Base-by-base conservation (phyloP, 2,888 invertebrate genomes). In the Polietes domitor region DNA sequence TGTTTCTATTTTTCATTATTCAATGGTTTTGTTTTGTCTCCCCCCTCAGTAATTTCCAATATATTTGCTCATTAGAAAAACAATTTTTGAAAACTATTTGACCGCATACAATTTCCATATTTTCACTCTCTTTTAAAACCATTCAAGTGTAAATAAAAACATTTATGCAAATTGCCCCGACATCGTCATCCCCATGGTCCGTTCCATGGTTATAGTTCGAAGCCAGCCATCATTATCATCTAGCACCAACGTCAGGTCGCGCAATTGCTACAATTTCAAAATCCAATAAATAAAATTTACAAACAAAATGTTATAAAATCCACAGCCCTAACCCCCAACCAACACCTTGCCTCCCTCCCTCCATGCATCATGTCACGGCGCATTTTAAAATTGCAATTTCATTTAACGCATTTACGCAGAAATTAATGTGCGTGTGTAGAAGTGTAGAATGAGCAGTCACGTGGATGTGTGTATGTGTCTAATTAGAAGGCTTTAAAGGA, bases 241-340 rank as follows among this genome's bases (percentile, higher is more conserved):
- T 28, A 21, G 12, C 68, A 68, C n/a, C 24, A 65, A 10, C 2
- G 58, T 10, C n/a, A 19, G 10, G n/a, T 19, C 9, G 10, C 43
- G 68, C 43, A 68, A 68, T 68, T 68, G 68, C 41, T 37, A 43
- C 68, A 68, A 68, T 68, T 68, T 68, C 24, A 68, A 68, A 68
- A 68, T 68, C 68, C 68, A 68, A 68, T 68, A 68, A 68, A 68
- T 68, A 68, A 68, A 68, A 68, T 68, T 68, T 43, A 43, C 68
- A 68, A 68, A 68, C 58, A 58, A 58, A 53, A 58, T 58, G 58
- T 58, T 26, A 12, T 24, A 43, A 21, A 41, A 24, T 15, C 21
- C 43, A 15, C 1, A 24, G 21, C 19, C n/a, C 15, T 1, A 68
- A 15, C 37, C 61, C 15, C 9, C 58, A 9, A 21, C 4, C 15